Evolutionary conservation across 2,113 vertebrate genomes (phyloP).

Genomic region (Corydoras sp.): DNA sequence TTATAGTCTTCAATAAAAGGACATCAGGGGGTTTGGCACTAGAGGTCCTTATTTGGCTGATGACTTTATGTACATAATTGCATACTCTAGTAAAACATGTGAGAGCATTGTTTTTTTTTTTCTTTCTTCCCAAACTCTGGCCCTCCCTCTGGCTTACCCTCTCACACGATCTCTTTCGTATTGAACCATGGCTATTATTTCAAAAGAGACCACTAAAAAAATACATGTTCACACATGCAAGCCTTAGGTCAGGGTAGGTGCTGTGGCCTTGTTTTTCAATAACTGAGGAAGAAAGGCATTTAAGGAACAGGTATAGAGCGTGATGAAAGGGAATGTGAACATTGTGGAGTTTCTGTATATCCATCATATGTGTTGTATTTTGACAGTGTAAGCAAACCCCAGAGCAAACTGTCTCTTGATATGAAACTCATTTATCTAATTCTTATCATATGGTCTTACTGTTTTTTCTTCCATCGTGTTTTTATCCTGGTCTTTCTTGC

Average conservation of each 20-base stretch:
- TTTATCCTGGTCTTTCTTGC: too few relatives aligned
- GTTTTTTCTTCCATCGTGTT: not conserved
- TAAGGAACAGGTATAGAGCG: constrained; percentile 21
- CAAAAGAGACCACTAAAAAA: constrained; percentile 42
- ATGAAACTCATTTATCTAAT: not conserved
- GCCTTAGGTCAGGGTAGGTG: constrained; percentile 48
- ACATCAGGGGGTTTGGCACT: constrained; percentile 2
- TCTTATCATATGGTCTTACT: not conserved
- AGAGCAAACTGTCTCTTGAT: not conserved
- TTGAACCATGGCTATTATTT: constrained; percentile 12
- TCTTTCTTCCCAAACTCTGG: not conserved
- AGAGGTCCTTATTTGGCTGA: not conserved
- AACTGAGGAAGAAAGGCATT: constrained; percentile 47
- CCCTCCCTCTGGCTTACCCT: not conserved
- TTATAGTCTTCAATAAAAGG: constrained; percentile 3
- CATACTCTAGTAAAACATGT: not conserved
- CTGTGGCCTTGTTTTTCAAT: constrained; percentile 59
- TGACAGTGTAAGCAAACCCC: not conserved
- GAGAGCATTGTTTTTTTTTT: not conserved
- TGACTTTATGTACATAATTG: not conserved
- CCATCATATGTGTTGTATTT: not conserved
- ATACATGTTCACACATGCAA: constrained; percentile 59
- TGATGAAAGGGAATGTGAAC: not conserved
- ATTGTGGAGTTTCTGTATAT: too few relatives aligned
- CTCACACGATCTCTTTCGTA: not conserved